Percentiles rank a stretch among this genome's conserved stretches.
Conservation (phyloP, 2,113 vertebrate genomes). For the Pachyramphus minor region DNA sequence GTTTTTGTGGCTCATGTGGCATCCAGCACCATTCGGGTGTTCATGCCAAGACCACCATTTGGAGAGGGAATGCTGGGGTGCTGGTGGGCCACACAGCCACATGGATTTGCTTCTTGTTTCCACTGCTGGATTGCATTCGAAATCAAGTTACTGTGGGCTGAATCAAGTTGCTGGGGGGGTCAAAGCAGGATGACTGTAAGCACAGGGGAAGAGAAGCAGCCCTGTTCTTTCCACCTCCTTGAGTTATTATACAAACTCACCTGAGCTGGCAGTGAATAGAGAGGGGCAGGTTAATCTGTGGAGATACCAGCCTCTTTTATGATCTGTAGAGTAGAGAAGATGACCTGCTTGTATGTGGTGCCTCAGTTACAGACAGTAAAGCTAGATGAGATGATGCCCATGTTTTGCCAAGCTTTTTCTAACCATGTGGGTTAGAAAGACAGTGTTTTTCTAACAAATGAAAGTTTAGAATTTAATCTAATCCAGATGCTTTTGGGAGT, state of each 20-base stretch:
- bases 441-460: background rate
- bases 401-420: background rate
- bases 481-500: background rate
- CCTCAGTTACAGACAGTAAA: background rate
- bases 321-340: background rate
- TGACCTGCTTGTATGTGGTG: background rate
- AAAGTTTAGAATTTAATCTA: background rate
- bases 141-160: background rate
- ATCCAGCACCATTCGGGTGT: too few species aligned
- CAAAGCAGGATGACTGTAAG: fast-evolving
- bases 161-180: background rate
- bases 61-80: background rate
- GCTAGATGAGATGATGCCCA: background rate
- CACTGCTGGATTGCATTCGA: background rate
- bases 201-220: background rate
- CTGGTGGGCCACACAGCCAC: background rate
- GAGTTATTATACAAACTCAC: background rate
- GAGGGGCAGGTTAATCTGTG: background rate
- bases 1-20: background rate
- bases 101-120: background rate
- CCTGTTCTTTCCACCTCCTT: background rate
- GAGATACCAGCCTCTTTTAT: background rate
- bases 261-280: background rate
- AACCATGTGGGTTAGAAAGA: background rate
- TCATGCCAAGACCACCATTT: background rate